Evolutionary conservation across 2,888 invertebrate genomes (phyloP).

Genomic region (Trichogramma dendrolimi): DNA sequence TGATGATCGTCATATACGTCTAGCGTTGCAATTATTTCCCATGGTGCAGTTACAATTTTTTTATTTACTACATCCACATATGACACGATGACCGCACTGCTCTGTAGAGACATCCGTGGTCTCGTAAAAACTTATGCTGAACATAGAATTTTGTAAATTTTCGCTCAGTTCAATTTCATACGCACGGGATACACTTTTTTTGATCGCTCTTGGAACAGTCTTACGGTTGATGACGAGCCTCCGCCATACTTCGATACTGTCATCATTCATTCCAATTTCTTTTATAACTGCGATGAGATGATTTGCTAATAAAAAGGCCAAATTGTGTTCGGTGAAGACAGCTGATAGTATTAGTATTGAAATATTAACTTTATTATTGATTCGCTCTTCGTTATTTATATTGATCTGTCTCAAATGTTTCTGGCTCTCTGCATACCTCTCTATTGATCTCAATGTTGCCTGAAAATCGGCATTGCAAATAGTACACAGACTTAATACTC

Average conservation of each 20-base stretch:
- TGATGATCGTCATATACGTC: constrained; percentile 11
- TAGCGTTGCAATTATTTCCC: constrained; percentile 22
- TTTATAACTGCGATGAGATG: background rate
- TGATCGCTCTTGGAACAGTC: background rate
- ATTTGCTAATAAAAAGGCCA: no score
- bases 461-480: background rate
- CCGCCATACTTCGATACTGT: background rate
- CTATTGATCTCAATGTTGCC: background rate
- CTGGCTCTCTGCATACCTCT: background rate
- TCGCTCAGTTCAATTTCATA: constrained; percentile 2
- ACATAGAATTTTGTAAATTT: constrained; percentile 18
- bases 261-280: background rate
- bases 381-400: background rate
- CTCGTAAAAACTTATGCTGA: constrained; percentile 24
- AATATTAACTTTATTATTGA: background rate
- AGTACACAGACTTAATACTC: background rate
- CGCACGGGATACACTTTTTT: background rate
- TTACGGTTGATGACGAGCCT: background rate
- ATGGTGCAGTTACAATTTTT: constrained; percentile 19
- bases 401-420: background rate
- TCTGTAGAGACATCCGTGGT: constrained; percentile 24
- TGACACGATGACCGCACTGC: constrained; percentile 23
- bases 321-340: no score
- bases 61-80: constrained; percentile 18
- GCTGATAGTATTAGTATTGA: no score